These are phyloP conservation scores for Drosophila pullipes DNA, from an alignment of 2,888 invertebrate species.

Conservation along the genomic window DNA sequence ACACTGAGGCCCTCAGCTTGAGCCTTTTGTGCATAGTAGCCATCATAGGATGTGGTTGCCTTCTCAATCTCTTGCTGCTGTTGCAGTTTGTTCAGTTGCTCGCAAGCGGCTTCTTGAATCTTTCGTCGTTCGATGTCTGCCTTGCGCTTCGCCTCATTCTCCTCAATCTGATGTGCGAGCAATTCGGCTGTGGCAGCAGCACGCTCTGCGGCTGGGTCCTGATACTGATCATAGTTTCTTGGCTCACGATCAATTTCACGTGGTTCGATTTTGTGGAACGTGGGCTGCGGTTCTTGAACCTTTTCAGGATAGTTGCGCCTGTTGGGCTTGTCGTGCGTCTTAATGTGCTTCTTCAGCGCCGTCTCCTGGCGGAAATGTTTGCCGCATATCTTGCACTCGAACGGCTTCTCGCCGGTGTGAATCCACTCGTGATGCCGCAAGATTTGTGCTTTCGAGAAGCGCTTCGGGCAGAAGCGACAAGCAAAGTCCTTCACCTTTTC, in stretches of 20 bases:
- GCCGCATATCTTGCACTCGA: slow-evolving; percentile 81
- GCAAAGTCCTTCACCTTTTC: slow-evolving; percentile 84
- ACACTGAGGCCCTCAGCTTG: slow-evolving; percentile 70
- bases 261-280: slow-evolving; percentile 66
- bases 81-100: slow-evolving; percentile 75
- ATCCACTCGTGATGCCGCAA: slow-evolving; percentile 85
- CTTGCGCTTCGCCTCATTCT: slow-evolving; percentile 78
- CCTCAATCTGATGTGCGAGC: slow-evolving; percentile 80
- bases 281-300: slow-evolving; percentile 47
- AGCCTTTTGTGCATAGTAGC: slow-evolving; percentile 73
- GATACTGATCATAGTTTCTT: slow-evolving; percentile 71
- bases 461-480: slow-evolving; percentile 83
- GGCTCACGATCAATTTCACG: slow-evolving; percentile 65
- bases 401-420: slow-evolving; percentile 84
- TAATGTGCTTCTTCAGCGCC: slow-evolving; percentile 83
- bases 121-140: slow-evolving; percentile 78
- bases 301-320: slow-evolving; percentile 53
- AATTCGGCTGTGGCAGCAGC: slow-evolving; percentile 81
- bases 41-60: slow-evolving; percentile 74
- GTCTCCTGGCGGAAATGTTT: slow-evolving; percentile 84
- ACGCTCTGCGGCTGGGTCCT: slow-evolving; percentile 73
- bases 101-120: slow-evolving; percentile 81
- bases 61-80: slow-evolving; percentile 75
- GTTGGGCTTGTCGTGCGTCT: slow-evolving; percentile 80
- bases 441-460: slow-evolving; percentile 84